Conservation (phyloP, 2,113 vertebrate genomes). For the Xerus inauris region DNA sequence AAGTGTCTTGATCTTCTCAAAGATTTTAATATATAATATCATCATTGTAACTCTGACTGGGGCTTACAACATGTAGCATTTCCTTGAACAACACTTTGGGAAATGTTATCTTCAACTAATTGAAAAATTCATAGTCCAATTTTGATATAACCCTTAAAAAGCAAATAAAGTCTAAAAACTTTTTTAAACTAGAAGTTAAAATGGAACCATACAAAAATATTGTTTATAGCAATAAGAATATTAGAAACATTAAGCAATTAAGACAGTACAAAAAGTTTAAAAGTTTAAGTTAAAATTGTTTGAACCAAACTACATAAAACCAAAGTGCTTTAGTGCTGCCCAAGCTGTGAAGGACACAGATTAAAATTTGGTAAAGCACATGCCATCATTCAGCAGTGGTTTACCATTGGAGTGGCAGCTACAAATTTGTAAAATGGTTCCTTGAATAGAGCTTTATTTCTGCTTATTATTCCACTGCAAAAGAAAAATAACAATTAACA, state of each 20-base stretch:
- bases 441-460: slow-evolving; percentile 90
- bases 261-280: slow-evolving; percentile 60
- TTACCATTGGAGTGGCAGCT: slow-evolving; percentile 90
- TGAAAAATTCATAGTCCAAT: slow-evolving; percentile 41
- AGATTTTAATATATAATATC: neutral
- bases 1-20: slow-evolving; percentile 23
- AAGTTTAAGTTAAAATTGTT: slow-evolving; percentile 52
- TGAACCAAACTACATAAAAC: slow-evolving; percentile 66
- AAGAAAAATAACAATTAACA: slow-evolving; percentile 62
- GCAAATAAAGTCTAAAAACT: neutral
- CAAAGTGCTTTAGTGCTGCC: slow-evolving; percentile 65
- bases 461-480: slow-evolving; percentile 91
- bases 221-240: slow-evolving; percentile 52
- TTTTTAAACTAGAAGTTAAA: neutral
- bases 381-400: slow-evolving; percentile 66
- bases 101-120: slow-evolving; percentile 27
- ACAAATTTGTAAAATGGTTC: slow-evolving; percentile 90
- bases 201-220: slow-evolving; percentile 28
- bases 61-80: neutral
- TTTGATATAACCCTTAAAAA: slow-evolving; percentile 57
- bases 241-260: slow-evolving; percentile 66
- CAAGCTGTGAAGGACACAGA: slow-evolving; percentile 65
- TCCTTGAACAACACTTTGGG: neutral
- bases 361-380: slow-evolving; percentile 36
- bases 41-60: neutral